These are phyloP conservation scores for Nycticryphes semicollaris DNA, from an alignment of 2,113 vertebrate species.

Conservation along the genomic window DNA sequence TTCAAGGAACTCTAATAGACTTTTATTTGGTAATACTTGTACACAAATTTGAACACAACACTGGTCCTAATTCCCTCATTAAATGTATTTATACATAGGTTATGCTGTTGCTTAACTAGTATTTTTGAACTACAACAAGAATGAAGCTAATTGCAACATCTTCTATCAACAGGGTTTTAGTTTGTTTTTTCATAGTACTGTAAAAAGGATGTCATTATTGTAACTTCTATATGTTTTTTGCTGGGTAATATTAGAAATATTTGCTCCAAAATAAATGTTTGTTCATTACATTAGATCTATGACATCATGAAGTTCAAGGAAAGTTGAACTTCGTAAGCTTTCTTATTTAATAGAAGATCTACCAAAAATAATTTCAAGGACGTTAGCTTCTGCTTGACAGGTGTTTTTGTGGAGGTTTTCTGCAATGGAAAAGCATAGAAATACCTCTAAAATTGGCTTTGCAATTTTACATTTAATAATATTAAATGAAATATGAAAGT, in stretches of 20 bases:
- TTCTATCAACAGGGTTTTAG: neutral
- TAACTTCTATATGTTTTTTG: neutral
- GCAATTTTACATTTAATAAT: neutral
- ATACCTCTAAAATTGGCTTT: neutral
- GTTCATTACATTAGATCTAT: neutral
- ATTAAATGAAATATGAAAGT: neutral
- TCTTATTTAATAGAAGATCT: neutral
- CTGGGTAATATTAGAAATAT: neutral
- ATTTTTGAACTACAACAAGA: neutral
- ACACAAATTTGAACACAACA: neutral
- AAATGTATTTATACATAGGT: neutral
- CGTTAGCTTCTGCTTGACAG: neutral
- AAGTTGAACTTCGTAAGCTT: neutral
- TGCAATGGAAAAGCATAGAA: neutral
- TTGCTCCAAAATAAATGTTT: neutral
- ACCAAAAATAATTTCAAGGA: neutral
- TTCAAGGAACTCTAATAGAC: neutral
- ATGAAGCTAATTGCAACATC: neutral
- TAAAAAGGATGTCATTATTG: neutral
- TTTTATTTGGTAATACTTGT: neutral
- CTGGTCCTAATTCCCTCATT: neutral
- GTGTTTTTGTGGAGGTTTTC: neutral
- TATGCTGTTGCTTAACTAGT: neutral
- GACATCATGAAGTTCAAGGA: neutral
- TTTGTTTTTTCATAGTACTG: neutral